Percentiles rank a stretch among this genome's conserved stretches.
Evolutionary conservation across 2,113 vertebrate species (phyloP).

Genomic region (Smithornis capensis): DNA sequence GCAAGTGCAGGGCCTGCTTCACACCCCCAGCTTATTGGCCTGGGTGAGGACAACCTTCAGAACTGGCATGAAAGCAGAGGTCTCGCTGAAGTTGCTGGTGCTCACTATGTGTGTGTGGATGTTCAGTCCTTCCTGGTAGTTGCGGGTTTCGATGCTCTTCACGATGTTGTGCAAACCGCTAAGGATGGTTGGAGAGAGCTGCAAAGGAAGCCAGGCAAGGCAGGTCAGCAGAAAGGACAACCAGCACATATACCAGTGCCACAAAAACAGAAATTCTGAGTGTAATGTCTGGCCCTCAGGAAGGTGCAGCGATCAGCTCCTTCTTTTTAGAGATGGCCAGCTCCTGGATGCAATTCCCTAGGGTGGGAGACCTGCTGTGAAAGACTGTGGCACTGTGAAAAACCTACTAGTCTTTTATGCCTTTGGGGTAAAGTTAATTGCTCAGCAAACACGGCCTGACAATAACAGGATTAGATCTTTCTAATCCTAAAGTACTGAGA

Average conservation of each 20-base stretch:
- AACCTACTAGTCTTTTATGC: neutral
- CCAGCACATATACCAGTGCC: neutral
- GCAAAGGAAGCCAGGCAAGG: conserved; percentile 35
- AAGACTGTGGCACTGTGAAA: neutral
- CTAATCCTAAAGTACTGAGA: neutral
- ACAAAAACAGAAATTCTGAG: neutral
- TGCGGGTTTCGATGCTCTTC: conserved; percentile 83
- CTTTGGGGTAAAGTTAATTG: neutral
- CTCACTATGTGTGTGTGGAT: conserved; percentile 97
- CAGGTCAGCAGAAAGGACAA: neutral
- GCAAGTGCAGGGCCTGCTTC: neutral
- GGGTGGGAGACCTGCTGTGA: neutral
- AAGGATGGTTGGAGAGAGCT: conserved; percentile 92
- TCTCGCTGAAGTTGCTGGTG: conserved; percentile 98
- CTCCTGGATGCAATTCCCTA: neutral
- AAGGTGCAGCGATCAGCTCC: neutral
- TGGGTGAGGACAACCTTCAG: conserved; percentile 97
- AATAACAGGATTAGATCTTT: neutral
- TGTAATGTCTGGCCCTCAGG: neutral
- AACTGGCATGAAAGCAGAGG: conserved; percentile 97
- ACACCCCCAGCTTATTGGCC: conserved; percentile 92
- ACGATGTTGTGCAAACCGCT: conserved; percentile 91
- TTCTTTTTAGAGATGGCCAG: neutral
- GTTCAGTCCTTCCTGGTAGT: conserved; percentile 87
- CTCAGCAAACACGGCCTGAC: neutral